Base-by-base conservation (phyloP, 2,888 invertebrate species). In the Dolichomitus sp. region DNA sequence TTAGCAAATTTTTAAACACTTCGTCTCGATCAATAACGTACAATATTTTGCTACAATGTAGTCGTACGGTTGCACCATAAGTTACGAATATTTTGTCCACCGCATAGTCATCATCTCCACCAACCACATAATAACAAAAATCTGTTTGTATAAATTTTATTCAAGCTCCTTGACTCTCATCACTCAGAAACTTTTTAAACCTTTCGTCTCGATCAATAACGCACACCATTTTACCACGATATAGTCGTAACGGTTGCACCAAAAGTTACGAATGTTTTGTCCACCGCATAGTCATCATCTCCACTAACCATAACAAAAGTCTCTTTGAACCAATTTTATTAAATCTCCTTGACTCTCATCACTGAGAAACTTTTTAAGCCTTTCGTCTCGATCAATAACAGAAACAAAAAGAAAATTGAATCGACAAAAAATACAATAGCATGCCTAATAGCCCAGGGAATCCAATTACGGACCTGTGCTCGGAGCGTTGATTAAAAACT, bases 401-500 rank as follows among this genome's bases (percentile, higher is more conserved):
- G 42, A 37, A 66, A 30, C 52, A 45, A 66, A 42, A 42, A 45
- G 75, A 63, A 14, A 63, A 52, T 61, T 14, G 17, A 48, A 33
- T n/a, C 11, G 37, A 59, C 37, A 50, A 69, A 37, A 59, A 70
- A 57, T 11, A 45, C 14, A 45, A 45, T 45, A 14, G 45, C n/a
- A 2, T 5, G n/a, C 14, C 45, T 9, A 7, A 17, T 14, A 68
- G 37, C 66, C 54, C 23, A 23, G 48, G 40, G 63, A 83, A 77
- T 83, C 57, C 77, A 80, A 83, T 83, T 83, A 52, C 76, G 33
- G 17, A 73, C 50, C 37, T n/a, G 14, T 14, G 57, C 48, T n/a
- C 66, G 42, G 61, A 40, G 61, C 50, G 42, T 80, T 83, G 80
- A 83, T 83, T 83, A 80, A 83, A 70, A 57, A 59, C 57, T 72